Evolutionary conservation across 2,888 invertebrate species (phyloP), one percentile per base, ranked within the genome.

Genomic region (Ophion costatus): DNA sequence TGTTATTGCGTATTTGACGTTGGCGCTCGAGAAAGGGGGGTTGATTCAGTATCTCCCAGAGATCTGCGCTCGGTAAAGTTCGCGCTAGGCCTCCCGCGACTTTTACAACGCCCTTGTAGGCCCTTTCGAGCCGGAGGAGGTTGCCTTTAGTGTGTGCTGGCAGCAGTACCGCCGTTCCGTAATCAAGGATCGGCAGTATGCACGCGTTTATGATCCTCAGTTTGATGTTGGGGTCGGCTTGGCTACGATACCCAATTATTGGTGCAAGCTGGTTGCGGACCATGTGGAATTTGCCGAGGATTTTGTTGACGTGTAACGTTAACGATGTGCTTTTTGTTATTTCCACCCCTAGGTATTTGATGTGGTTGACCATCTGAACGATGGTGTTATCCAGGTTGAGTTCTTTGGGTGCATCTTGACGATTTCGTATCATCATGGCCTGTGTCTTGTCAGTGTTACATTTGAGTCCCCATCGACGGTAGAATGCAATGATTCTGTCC

Each of bases 141-240:
- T 81, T 81, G 24, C 24, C 42, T 69, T 75, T 81, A 17, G 66
- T 75, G 75, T 75, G 59, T 45, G 56, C 56, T 42, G 81, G 81
- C n/a, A 81, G 76, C 29, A 76, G 51, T 24, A 33, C 22, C 63
- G 69, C n/a, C 14, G 67, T 75, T 42, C 74, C 81, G 67, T 75
- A 81, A 20, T 81, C 75, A 14, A 81, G 75, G 61, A 74, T 74
- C 42, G 67, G 42, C 22, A 74, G 74, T n/a, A 81, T 64, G 74
- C 81, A 81, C 20, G 81, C 81, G 10, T 57, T 74, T 38, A 81
- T 73, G 66, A 81, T 33, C 74, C 11, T 67, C 0, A 67, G 10
- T 67, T 67, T 22, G 22, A 67, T 45, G 22, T 11, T 45, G 38
- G 66, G n/a, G 66, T 66, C 42, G 20, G 45, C 42, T 67, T 67